Conservation (phyloP, 2,113 vertebrate species). For the Cyanistes caeruleus region DNA sequence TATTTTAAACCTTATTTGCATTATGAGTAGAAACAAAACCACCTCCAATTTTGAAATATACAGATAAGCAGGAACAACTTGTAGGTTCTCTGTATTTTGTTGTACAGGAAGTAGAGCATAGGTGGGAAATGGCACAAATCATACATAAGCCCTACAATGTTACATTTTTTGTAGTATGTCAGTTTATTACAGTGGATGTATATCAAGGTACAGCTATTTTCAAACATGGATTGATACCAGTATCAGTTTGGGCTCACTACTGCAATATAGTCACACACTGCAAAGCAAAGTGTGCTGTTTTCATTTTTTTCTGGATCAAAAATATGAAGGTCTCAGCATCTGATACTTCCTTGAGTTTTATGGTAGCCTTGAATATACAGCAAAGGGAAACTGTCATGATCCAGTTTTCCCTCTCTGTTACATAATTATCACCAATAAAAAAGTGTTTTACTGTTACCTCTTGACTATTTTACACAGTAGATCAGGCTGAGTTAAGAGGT, state of each 20-base stretch:
- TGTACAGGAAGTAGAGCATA: neutral
- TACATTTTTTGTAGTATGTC: neutral
- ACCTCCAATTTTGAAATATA: neutral
- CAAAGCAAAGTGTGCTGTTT: neutral
- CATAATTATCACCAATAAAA: neutral
- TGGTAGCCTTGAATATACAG: neutral
- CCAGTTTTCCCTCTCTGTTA: neutral
- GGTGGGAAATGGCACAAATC: neutral
- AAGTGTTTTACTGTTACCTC: slow-evolving; percentile 10
- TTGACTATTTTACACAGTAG: slow-evolving; percentile 31
- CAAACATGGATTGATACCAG: neutral
- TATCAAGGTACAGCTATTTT: neutral
- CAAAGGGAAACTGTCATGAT: neutral
- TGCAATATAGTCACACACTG: neutral
- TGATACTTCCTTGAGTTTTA: neutral
- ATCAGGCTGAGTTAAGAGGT: slow-evolving; percentile 21
- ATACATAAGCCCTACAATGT: neutral
- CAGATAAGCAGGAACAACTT: neutral
- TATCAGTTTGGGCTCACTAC: neutral
- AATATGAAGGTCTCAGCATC: neutral
- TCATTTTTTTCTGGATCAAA: neutral
- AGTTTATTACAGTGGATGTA: neutral
- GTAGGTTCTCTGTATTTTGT: neutral
- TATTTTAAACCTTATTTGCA: neutral
- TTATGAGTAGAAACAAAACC: neutral